Evolutionary conservation across 2,113 vertebrate species (phyloP), one percentile per base, ranked within the genome.

Genomic region (Hiodon alosoides): DNA sequence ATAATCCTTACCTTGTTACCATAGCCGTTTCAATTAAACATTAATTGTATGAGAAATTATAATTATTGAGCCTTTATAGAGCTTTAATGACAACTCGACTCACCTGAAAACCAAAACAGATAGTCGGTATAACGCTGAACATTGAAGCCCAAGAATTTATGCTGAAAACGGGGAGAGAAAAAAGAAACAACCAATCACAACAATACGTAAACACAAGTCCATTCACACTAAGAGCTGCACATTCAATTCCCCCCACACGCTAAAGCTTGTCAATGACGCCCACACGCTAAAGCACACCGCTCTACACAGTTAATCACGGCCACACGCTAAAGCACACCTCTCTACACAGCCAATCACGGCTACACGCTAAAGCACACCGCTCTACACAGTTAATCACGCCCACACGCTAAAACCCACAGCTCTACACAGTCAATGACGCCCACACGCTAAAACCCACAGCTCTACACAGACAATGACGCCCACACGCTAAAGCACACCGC

Each of bases 41-140:
- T 31, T 31, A 31, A 31, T 31, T 31, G 31, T 31, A 31, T 31
- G 31, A 31, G 31, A 31, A 31, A 0, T 31, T 31, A 31, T 31
- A 31, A 31, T 31, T 31, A 31, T 31, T 31, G 31, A 31, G 31
- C 31, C 31, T 31, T 31, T 31, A 31, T 31, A 31, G 31, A 31
- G 31, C 2, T 31, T 31, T 31, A 31, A 31, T 31, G 31, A 31
- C 31, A 31, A 31, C 31, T 2, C 2, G 11, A 87, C 83, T 91
- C 84, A 98, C 97, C 91, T 98, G 96, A 82, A 98, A 98, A 31
- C 96, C 96, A 0, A 97, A 98, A 86, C 96, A 99, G 88, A 99
- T 97, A 77, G 94, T 97, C 0, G 95, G 96, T 73, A 98, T 90
- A 78, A 95, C 93, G 0, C 91, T 96, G 75, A 97, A 94, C 61